phyloP scores from a whole-genome alignment of 1,140 invertebrate genomes.

The Macrobrachium rosenbergii region DNA sequence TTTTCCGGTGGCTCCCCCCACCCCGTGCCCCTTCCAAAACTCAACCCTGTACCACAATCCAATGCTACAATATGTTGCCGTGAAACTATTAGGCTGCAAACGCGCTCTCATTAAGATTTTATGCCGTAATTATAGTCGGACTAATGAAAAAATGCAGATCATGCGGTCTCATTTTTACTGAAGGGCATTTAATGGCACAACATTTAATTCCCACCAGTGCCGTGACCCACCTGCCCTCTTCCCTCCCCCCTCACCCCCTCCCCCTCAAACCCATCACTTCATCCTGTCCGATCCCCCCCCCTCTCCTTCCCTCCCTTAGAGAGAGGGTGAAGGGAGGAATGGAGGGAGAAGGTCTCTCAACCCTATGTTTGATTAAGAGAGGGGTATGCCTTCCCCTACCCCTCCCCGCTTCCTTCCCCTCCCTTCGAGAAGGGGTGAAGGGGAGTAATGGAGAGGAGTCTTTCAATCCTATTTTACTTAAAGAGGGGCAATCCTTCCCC shows the following conservation, averaged over 20 bases:
- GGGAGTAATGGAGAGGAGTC: no score
- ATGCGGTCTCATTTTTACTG: constrained; percentile 36
- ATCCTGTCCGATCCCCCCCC: neutral
- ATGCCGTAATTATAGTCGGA: constrained; percentile 51
- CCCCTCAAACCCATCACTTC: neutral
- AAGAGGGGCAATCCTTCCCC: no score
- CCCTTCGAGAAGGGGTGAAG: neutral
- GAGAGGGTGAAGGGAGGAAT: no score
- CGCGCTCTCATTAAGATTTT: constrained; percentile 52
- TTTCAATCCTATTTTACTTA: no score
- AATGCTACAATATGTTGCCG: neutral
- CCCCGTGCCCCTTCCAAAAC: neutral
- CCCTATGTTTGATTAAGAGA: no score
- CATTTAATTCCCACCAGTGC: constrained; percentile 22
- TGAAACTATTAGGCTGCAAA: constrained; percentile 40
- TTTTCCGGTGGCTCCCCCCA: no score
- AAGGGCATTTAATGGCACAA: constrained; percentile 21
- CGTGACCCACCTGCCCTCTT: neutral
- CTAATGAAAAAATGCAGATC: constrained; percentile 62
- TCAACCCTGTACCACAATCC: constrained; percentile 12
- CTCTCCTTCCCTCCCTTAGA: neutral
- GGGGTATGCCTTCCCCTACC: no score
- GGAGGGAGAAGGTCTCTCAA: no score
- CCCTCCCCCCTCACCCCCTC: neutral
- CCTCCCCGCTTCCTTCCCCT: neutral